A percentile compares a stretch with the other conserved stretches of the same genome.
These are phyloP conservation scores for Bagarius yarrelli DNA, from an alignment of 2,113 vertebrate species.

Conservation along the genomic window DNA sequence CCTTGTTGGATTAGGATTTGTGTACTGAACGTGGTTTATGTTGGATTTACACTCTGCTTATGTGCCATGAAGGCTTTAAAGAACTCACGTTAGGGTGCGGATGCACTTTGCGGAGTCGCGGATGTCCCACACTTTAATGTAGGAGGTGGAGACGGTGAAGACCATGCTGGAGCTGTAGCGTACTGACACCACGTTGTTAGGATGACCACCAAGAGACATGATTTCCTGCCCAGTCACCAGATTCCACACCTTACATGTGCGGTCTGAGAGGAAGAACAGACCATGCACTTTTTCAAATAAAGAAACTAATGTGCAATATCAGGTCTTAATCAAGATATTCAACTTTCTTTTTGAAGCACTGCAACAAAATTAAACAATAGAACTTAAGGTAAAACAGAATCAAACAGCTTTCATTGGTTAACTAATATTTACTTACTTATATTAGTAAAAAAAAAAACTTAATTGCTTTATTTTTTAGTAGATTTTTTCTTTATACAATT, in stretches of 20 bases:
- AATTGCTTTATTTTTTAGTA: too few relatives aligned
- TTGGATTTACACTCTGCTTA: background rate
- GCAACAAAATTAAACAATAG: background rate
- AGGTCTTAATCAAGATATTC: background rate
- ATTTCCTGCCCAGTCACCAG: constrained; percentile 98
- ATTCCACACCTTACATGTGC: constrained; percentile 98
- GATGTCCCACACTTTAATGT: constrained; percentile 99
- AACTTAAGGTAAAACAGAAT: background rate
- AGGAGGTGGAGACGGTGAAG: constrained; percentile 94
- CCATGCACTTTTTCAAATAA: background rate
- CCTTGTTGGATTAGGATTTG: background rate
- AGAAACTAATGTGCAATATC: background rate
- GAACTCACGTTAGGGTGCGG: constrained; percentile 88
- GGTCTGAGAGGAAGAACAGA: constrained; percentile 71
- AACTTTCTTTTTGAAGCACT: background rate
- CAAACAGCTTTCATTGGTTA: background rate
- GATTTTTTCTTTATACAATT: too few relatives aligned
- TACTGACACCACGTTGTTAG: constrained; percentile 92
- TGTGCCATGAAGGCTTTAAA: background rate
- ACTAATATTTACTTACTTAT: background rate
- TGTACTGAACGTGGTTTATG: background rate
- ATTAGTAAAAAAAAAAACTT: too few relatives aligned
- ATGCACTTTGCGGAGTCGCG: constrained; percentile 95
- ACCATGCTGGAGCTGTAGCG: constrained; percentile 96
- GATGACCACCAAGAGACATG: constrained; percentile 82